Evolutionary conservation across 2,797 vertebrate species (phyloP).

Genomic region (Acanthurus lineatus): DNA sequence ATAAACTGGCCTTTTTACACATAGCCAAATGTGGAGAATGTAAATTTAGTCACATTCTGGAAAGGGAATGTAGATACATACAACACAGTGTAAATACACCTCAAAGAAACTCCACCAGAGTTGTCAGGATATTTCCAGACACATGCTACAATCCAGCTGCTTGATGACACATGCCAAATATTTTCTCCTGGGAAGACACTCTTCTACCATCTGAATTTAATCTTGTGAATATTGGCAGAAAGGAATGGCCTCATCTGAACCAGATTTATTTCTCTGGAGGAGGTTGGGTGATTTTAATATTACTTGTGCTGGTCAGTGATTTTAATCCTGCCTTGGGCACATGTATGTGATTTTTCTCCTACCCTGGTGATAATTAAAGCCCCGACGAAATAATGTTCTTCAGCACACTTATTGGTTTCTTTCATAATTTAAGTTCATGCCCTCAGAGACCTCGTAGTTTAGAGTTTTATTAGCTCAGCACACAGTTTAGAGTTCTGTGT

Average conservation of each 20-base stretch:
- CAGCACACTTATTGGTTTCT: slow-evolving; percentile 11
- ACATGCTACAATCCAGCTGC: slow-evolving; percentile 23
- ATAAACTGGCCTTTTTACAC: not conserved
- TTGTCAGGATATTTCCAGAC: not conserved
- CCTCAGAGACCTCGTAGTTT: slow-evolving; percentile 20
- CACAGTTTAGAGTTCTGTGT: slow-evolving; percentile 2
- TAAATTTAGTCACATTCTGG: not conserved
- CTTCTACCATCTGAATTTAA: slow-evolving; percentile 44
- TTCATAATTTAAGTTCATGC: slow-evolving; percentile 21
- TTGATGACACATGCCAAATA: slow-evolving; percentile 24
- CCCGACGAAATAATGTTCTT: slow-evolving; percentile 26
- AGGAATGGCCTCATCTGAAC: slow-evolving; percentile 1
- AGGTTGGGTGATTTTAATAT: slow-evolving; percentile 52
- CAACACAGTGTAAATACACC: not conserved
- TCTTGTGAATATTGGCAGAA: slow-evolving; percentile 40
- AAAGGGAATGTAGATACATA: not conserved
- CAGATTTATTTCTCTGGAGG: slow-evolving; percentile 36
- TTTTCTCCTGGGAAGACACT: slow-evolving; percentile 26
- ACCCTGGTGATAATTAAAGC: slow-evolving; percentile 44
- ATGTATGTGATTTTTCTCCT: slow-evolving; percentile 24
- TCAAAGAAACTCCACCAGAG: not conserved
- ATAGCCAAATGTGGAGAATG: not conserved
- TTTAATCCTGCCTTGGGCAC: slow-evolving; percentile 30
- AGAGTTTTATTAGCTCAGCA: slow-evolving; percentile 36
- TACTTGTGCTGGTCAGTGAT: slow-evolving; percentile 57